These are phyloP conservation scores for Drosophila leontia DNA, from an alignment of 1,140 invertebrate species.

Conservation along the genomic window DNA sequence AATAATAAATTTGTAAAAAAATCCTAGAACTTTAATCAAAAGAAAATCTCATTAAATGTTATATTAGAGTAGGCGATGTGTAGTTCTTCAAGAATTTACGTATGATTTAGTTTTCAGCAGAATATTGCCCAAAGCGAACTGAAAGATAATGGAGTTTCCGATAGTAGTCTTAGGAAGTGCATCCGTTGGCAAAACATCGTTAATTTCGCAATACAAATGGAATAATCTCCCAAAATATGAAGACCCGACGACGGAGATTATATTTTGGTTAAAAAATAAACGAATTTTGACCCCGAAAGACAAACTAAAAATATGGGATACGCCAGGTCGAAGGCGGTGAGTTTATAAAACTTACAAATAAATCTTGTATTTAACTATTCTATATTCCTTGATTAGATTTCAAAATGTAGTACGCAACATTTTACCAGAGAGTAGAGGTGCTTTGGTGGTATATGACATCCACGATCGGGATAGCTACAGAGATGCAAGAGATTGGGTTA, in stretches of 20 bases:
- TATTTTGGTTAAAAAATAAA: neutral
- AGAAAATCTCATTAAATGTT: neutral
- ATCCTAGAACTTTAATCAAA: too few relatives aligned
- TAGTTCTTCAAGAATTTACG: neutral
- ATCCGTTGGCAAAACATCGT: neutral
- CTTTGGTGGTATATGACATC: slow-evolving; percentile 2
- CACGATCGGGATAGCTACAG: neutral
- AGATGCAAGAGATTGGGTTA: slow-evolving; percentile 2
- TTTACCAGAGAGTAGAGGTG: neutral
- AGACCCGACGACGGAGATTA: neutral
- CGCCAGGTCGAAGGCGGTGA: neutral
- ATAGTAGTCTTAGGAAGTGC: neutral
- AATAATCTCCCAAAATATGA: slow-evolving; percentile 2
- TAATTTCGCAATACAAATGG: slow-evolving; percentile 11
- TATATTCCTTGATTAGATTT: neutral
- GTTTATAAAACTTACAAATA: neutral
- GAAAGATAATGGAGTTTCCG: neutral
- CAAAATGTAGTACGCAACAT: neutral
- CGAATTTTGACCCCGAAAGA: neutral
- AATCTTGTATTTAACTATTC: neutral
- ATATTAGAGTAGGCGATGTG: neutral
- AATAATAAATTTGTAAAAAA: too few relatives aligned
- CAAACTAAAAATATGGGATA: neutral
- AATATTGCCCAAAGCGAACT: neutral
- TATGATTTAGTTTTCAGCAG: too few relatives aligned